phyloP scores from a whole-genome alignment of 2,888 invertebrate species.

The Anthoptus insignis region DNA sequence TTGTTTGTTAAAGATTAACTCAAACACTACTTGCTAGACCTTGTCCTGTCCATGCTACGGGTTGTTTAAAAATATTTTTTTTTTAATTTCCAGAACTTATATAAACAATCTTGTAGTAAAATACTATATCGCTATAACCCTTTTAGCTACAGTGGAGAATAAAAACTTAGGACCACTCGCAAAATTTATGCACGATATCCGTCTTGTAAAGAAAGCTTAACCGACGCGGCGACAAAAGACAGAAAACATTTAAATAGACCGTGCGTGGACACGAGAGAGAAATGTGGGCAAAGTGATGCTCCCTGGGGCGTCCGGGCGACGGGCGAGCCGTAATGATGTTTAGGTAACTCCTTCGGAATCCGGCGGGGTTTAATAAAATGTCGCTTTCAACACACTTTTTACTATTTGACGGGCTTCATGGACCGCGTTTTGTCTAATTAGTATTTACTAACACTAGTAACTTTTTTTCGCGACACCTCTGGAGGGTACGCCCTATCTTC shows the following conservation, averaged over 20 bases:
- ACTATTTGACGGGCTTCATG: constrained; percentile 4
- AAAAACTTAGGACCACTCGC: neutral
- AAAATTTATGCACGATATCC: constrained; percentile 7
- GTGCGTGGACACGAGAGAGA: constrained; percentile 24
- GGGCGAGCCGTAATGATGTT: constrained; percentile 44
- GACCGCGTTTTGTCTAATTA: no score
- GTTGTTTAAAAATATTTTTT: no score
- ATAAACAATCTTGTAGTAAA: neutral
- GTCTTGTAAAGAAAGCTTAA: constrained; percentile 13
- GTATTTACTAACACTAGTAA: no score
- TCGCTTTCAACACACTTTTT: constrained; percentile 9
- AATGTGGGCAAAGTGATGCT: constrained; percentile 45
- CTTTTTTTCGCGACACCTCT: no score
- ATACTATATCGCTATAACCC: neutral
- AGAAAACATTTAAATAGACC: constrained; percentile 23
- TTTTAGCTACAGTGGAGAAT: neutral
- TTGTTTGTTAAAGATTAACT: no score
- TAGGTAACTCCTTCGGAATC: constrained; percentile 27
- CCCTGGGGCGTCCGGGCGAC: constrained; percentile 42
- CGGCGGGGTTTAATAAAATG: constrained; percentile 24
- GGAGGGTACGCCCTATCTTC: no score
- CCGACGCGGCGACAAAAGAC: constrained; percentile 16
- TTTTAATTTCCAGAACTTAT: no score
- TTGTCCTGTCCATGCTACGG: no score
- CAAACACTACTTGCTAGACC: no score